A percentile compares a stretch with the other conserved stretches of the same genome.
Conservation (phyloP, 2,113 vertebrate genomes). For the Chrysemys picta region DNA sequence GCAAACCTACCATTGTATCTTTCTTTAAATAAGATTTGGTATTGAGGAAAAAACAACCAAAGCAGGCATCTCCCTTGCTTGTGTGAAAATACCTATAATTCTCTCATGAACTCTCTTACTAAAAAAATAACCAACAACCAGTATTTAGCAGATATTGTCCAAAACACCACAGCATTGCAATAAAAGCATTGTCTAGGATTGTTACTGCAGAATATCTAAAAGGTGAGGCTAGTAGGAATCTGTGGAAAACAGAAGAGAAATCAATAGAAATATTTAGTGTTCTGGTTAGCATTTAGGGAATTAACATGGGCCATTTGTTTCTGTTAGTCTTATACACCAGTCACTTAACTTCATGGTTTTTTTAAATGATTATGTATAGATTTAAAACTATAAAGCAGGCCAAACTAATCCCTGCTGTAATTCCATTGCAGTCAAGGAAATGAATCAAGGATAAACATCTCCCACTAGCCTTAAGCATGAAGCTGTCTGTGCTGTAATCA, state of each 20-base stretch:
- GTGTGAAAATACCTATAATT: not conserved
- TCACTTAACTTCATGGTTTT: accelerated
- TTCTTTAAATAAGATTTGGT: not conserved
- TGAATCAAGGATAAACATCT: not conserved
- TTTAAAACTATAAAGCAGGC: not conserved
- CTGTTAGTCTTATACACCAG: not conserved
- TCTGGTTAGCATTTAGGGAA: accelerated
- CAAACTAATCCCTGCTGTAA: not conserved
- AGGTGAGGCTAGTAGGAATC: not conserved
- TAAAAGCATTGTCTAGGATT: accelerated
- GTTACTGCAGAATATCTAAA: not conserved
- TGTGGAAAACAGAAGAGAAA: not conserved
- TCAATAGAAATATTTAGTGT: not conserved
- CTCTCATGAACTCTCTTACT: not conserved
- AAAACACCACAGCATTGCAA: accelerated
- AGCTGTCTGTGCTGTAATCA: accelerated
- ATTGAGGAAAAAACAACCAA: not conserved
- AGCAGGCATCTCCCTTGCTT: not conserved
- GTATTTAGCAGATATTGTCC: not conserved
- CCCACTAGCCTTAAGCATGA: accelerated
- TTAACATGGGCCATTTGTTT: not conserved
- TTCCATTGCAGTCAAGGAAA: not conserved
- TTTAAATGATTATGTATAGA: accelerated
- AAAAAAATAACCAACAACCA: not conserved
- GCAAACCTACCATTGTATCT: not conserved